phyloP scores from a whole-genome alignment of 2,888 invertebrate genomes.

The Julus scanicus region DNA sequence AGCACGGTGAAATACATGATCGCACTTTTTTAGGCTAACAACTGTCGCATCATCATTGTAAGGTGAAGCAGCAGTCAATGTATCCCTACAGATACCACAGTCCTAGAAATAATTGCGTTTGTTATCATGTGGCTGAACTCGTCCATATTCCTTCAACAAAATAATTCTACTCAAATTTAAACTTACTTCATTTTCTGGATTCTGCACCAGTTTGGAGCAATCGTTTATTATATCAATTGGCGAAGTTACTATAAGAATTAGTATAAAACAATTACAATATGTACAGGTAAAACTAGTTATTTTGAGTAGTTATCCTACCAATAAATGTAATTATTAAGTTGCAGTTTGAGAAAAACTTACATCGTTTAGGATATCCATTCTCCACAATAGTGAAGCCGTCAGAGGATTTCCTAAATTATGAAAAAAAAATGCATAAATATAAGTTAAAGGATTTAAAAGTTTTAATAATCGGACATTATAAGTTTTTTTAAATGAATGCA shows the following conservation, averaged over 20 bases:
- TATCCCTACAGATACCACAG: constrained; percentile 66
- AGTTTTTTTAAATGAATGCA: background rate
- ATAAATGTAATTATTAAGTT: no score
- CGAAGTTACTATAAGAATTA: background rate
- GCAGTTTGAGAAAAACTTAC: background rate
- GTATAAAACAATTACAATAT: background rate
- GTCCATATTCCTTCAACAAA: background rate
- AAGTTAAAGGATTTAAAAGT: no score
- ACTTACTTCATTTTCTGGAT: constrained; percentile 30
- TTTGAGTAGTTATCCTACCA: no score
- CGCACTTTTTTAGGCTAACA: constrained; percentile 78
- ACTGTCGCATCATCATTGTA: constrained; percentile 69
- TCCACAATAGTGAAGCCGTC: background rate
- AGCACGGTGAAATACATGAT: constrained; percentile 82
- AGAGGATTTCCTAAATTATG: background rate
- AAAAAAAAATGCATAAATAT: background rate
- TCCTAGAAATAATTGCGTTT: constrained; percentile 60
- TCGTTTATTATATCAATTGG: background rate
- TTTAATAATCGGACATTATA: no score
- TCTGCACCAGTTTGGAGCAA: background rate
- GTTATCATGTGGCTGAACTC: background rate
- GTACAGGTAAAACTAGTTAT: no score
- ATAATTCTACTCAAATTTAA: background rate
- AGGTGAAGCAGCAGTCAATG: constrained; percentile 63
- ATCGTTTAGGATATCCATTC: background rate